Evolutionary conservation across 2,797 vertebrate genomes (phyloP).

Genomic region (Chrosomus eos): DNA sequence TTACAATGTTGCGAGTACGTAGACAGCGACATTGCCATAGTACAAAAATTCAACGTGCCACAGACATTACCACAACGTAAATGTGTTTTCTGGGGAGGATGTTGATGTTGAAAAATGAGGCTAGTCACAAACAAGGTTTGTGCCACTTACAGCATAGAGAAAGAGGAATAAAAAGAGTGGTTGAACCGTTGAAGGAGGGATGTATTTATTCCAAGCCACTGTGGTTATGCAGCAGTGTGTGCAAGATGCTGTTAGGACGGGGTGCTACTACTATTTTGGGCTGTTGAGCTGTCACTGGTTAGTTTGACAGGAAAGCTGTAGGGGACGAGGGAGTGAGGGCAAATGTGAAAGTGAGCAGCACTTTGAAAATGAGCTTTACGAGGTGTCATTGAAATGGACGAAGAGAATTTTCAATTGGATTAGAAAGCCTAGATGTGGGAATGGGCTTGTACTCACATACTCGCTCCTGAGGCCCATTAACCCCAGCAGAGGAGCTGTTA

Average conservation of each 20-base stretch:
- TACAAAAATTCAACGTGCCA: too few relatives aligned
- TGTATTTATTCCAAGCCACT: slow-evolving; percentile 11
- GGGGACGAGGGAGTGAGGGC: background rate
- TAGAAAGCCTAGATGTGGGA: background rate
- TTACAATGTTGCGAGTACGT: too few relatives aligned
- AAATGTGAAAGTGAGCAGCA: background rate
- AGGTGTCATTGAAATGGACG: slow-evolving; percentile 34
- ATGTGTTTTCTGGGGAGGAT: background rate
- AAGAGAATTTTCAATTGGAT: slow-evolving; percentile 30
- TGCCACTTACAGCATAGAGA: background rate
- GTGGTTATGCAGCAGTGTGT: slow-evolving; percentile 29
- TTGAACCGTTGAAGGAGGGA: slow-evolving; percentile 2
- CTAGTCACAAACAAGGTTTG: background rate
- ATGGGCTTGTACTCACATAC: background rate
- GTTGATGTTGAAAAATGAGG: background rate
- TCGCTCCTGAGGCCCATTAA: slow-evolving; percentile 32
- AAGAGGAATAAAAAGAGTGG: background rate
- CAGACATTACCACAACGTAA: too few relatives aligned
- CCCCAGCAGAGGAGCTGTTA: slow-evolving; percentile 11
- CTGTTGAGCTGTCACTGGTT: slow-evolving; percentile 8
- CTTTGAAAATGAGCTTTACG: slow-evolving; percentile 22
- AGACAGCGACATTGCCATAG: too few relatives aligned
- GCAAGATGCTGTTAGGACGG: slow-evolving; percentile 10
- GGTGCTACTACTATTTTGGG: slow-evolving; percentile 14
- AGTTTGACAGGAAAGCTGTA: slow-evolving; percentile 39